phyloP scores from a whole-genome alignment of 2,113 vertebrate genomes.

The Bubo blakistoni region DNA sequence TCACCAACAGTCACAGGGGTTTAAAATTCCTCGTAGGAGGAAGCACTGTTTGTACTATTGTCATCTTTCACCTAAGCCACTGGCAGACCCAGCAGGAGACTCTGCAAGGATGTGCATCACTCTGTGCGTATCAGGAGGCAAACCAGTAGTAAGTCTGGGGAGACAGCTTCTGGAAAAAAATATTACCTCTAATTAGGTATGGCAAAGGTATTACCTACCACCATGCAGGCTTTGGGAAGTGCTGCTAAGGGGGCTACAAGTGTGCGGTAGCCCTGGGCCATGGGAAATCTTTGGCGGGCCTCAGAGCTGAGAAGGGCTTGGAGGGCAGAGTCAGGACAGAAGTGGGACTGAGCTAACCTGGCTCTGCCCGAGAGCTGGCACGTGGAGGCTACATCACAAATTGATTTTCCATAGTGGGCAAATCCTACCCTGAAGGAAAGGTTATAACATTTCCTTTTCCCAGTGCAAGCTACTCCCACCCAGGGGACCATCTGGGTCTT shows the following conservation, averaged over 20 bases:
- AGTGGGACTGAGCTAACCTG: background rate
- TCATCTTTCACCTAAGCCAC: background rate
- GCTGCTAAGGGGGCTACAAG: background rate
- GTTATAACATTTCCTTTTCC: background rate
- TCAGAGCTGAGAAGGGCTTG: background rate
- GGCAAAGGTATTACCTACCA: background rate
- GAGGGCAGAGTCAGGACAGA: background rate
- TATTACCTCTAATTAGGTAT: background rate
- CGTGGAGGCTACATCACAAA: background rate
- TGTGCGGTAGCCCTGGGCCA: background rate
- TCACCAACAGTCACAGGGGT: background rate
- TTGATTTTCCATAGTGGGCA: background rate
- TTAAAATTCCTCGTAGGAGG: background rate
- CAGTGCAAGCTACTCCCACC: background rate
- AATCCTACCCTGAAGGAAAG: background rate
- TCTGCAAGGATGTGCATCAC: background rate
- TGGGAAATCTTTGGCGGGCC: background rate
- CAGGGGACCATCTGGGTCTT: background rate
- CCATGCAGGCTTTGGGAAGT: background rate
- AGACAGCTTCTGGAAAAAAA: background rate
- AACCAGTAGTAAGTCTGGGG: background rate
- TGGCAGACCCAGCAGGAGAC: background rate
- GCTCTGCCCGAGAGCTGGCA: background rate
- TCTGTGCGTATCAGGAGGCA: rapidly evolving
- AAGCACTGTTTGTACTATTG: background rate